Conservation (phyloP, 2,113 vertebrate genomes). For the Corythoichthys intestinalis region DNA sequence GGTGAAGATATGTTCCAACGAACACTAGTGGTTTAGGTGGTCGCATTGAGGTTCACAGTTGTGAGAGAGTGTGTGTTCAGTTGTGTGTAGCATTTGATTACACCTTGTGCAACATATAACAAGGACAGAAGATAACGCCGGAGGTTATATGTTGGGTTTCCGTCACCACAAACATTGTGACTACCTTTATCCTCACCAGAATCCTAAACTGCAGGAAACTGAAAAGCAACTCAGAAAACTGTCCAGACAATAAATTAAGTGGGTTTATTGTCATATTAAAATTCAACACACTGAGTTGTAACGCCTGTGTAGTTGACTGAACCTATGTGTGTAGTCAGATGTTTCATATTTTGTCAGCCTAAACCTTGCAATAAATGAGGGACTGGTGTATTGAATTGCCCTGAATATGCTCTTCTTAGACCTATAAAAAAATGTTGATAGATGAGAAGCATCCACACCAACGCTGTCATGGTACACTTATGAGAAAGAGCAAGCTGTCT, state of each 20-base stretch:
- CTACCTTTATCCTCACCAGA: conserved; percentile 14
- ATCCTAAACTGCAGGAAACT: conserved; percentile 47
- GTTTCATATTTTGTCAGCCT: conserved; percentile 43
- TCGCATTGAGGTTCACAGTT: conserved; percentile 47
- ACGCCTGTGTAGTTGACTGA: background rate
- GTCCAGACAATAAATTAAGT: conserved; percentile 56
- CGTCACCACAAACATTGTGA: conserved; percentile 52
- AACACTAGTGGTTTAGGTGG: conserved; percentile 51
- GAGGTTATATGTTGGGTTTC: conserved; percentile 45
- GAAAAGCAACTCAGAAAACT: conserved; percentile 51
- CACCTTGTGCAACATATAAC: conserved; percentile 20
- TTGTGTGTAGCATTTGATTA: conserved; percentile 8
- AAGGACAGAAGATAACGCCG: conserved; percentile 6
- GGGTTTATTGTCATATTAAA: conserved; percentile 52
- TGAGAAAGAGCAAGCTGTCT: conserved; percentile 4
- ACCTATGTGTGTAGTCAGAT: conserved; percentile 17
- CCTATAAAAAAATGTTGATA: conserved; percentile 33
- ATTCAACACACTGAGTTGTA: conserved; percentile 44
- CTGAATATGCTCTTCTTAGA: conserved; percentile 17
- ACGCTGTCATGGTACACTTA: background rate
- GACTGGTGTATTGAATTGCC: conserved; percentile 30
- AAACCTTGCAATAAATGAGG: conserved; percentile 30
- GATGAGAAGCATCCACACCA: conserved; percentile 15
- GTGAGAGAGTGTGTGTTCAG: conserved; percentile 13
- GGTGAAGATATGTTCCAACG: conserved; percentile 19